A percentile compares a stretch with the other conserved stretches of the same genome.
Evolutionary conservation across 2,888 invertebrate species (phyloP).

Genomic region (Microctonus brassicae): DNA sequence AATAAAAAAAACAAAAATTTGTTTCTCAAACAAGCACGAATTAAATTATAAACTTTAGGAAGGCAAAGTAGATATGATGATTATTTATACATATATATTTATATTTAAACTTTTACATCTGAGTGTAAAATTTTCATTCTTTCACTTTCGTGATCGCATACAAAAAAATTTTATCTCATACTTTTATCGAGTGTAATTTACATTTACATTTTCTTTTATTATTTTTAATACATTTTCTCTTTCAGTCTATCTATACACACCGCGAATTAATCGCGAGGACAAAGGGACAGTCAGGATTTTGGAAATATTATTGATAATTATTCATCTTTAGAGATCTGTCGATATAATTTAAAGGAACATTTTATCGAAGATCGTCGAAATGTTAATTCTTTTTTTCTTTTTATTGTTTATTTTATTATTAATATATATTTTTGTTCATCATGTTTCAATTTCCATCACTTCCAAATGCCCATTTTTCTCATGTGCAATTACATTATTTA

Average conservation of each 20-base stretch:
- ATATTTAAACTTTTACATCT: slow-evolving; percentile 18
- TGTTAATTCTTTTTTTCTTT: slow-evolving; percentile 4
- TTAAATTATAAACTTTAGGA: slow-evolving; percentile 9
- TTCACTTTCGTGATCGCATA: neutral
- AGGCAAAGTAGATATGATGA: slow-evolving; percentile 31
- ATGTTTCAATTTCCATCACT: too few species aligned
- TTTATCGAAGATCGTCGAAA: slow-evolving; percentile 19
- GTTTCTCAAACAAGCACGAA: slow-evolving; percentile 1
- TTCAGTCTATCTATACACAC: slow-evolving; percentile 63
- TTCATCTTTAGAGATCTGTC: neutral
- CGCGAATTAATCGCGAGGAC: slow-evolving; percentile 37
- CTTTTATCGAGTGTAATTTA: slow-evolving; percentile 24
- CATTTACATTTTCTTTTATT: slow-evolving; percentile 28
- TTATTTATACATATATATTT: slow-evolving; percentile 3
- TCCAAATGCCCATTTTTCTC: neutral
- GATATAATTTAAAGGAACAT: neutral
- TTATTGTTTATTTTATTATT: neutral
- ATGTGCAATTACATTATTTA: slow-evolving; percentile 29
- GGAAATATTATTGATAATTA: slow-evolving; percentile 14
- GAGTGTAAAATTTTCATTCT: slow-evolving; percentile 28
- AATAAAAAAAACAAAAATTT: neutral
- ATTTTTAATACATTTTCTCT: slow-evolving; percentile 47
- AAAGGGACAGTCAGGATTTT: slow-evolving; percentile 15
- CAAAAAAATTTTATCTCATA: slow-evolving; percentile 25
- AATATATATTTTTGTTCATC: neutral